These are phyloP conservation scores for Typhlichthys subterraneus DNA, from an alignment of 2,797 vertebrate species.

Conservation along the genomic window DNA sequence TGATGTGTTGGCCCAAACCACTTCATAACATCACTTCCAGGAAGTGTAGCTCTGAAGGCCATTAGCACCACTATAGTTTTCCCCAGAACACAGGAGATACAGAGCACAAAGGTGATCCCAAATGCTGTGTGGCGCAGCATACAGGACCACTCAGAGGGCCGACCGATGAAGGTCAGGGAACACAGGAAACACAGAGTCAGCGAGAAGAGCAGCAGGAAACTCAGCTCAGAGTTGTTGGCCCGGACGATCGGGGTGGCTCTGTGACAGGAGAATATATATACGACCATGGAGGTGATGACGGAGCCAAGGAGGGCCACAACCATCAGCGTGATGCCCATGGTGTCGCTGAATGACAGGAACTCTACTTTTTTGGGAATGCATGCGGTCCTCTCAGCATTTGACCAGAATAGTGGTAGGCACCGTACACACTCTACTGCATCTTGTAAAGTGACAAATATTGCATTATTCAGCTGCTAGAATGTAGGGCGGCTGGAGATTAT, in stretches of 20 bases:
- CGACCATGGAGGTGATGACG: constrained; percentile 66
- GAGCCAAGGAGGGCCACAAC: constrained; percentile 74
- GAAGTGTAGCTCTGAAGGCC: constrained; percentile 76
- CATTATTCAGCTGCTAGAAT: constrained; percentile 1
- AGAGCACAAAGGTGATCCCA: constrained; percentile 79
- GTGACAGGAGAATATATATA: constrained; percentile 68
- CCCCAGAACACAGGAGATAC: constrained; percentile 79
- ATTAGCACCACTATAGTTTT: constrained; percentile 83
- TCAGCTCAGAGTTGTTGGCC: constrained; percentile 81
- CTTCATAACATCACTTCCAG: constrained; percentile 68
- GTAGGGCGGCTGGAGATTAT: background rate
- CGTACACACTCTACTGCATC: constrained; percentile 80
- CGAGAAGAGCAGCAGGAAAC: constrained; percentile 81
- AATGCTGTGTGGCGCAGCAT: constrained; percentile 80
- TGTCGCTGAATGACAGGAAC: constrained; percentile 78
- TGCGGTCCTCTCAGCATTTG: constrained; percentile 67
- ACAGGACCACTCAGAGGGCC: constrained; percentile 80
- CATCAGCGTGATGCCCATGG: constrained; percentile 73
- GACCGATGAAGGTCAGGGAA: constrained; percentile 78
- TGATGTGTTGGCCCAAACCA: constrained; percentile 76
- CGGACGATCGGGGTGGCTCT: constrained; percentile 74
- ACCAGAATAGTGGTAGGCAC: constrained; percentile 81
- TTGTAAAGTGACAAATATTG: constrained; percentile 35
- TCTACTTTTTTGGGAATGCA: constrained; percentile 80
- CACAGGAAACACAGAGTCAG: constrained; percentile 81